A percentile compares a stretch with the other conserved stretches of the same genome.
Conservation (phyloP, 2,888 invertebrate species). For the Eristalis pertinax region DNA sequence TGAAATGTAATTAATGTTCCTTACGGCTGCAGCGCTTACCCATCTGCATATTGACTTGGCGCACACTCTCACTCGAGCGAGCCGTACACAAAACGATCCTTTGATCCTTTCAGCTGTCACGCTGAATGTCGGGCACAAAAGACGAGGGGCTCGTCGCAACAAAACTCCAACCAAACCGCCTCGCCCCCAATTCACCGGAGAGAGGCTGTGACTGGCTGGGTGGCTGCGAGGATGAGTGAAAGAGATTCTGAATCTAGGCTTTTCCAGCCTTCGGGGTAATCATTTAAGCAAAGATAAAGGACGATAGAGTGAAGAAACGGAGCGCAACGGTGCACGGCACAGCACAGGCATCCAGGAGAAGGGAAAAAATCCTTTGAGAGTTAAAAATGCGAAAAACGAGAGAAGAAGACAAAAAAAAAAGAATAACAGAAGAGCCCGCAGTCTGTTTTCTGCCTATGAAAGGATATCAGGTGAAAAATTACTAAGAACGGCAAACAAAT, state of each 20-base stretch:
- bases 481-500: conserved; percentile 70
- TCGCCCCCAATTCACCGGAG: background rate
- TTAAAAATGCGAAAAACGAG: conserved; percentile 59
- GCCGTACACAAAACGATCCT: conserved; percentile 31
- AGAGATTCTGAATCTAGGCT: conserved; percentile 59
- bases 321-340: conserved; percentile 1
- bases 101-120: conserved; percentile 57
- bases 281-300: conserved; percentile 60
- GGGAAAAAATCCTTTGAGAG: conserved; percentile 58
- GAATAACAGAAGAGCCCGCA: conserved; percentile 13
- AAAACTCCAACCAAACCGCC: background rate
- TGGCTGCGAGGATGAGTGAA: background rate
- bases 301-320: background rate
- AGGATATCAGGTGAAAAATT: conserved; percentile 71
- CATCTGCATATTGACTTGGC: conserved; percentile 11
- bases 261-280: conserved; percentile 53
- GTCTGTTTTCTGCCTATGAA: conserved; percentile 52
- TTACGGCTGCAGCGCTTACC: background rate
- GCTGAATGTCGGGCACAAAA: conserved; percentile 26
- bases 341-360: conserved; percentile 52
- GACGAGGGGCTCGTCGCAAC: background rate
- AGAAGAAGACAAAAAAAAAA: no score
- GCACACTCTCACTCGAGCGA: background rate
- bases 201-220: background rate
- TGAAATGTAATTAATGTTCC: conserved; percentile 36